Base-by-base conservation (phyloP, 2,888 invertebrate species). In the Diadegma fenestrale region DNA sequence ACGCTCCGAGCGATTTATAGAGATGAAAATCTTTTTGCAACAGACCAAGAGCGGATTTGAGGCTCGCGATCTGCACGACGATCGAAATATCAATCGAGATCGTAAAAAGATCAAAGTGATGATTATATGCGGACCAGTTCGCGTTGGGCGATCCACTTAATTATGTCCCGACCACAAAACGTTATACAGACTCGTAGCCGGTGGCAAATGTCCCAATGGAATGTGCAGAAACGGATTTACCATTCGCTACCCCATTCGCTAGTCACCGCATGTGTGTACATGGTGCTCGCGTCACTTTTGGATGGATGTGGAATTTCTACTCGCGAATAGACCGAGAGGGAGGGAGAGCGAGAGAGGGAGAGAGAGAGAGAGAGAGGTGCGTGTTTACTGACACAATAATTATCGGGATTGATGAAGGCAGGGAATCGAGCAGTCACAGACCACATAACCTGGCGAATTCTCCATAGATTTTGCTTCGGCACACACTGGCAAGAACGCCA, bases 311-410 rank as follows among this genome's bases (percentile, higher is more conserved):
- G 72, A 83, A 66, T 87, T 80, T 76, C 79, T 48, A 76, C 64
- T 58, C 19, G 37, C n/a, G 61, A 66, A 64, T 30, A 66, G 68
- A 68, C 22, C 75, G 58, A 85, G 89, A 87, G 88, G 75, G 87
- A 89, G 87, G 19, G n/a, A 80, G 86, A 86, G 66, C 48, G 58
- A 85, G 89, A 87, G 88, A 75, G 87, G 88, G 87, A 8, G 19
- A 19, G n/a, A 82, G 84, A 86, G 64, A 51, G 58, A 85, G 88
- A 87, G 88, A 75, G 87, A 88, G 87, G 86, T 87, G 89, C 88
- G 89, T 93, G 90, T 92, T 93, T 92, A 92, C 93, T 91, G 91
- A 91, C 91, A 91, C 92, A 92, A 92, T 93, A 92, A 93, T 93
- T 93, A 92, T 93, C 91, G 88, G 90, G 89, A 93, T 93, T 92